Conservation (phyloP, 2,113 vertebrate species). For the Gopherus flavomarginatus region DNA sequence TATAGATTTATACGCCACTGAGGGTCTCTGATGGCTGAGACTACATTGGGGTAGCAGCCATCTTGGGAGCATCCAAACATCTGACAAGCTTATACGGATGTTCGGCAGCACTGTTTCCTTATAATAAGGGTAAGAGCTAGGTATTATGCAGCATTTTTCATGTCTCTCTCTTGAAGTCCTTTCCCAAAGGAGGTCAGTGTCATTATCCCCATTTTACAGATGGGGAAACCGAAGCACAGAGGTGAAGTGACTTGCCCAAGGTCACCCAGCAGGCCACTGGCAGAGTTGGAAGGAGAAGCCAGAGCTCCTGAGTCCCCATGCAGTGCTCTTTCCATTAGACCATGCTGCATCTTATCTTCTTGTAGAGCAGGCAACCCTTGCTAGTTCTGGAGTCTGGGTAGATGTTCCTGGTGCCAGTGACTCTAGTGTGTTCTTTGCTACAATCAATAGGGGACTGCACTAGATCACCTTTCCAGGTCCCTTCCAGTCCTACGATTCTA, state of each 20-base stretch:
- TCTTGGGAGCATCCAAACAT: no score
- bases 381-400: not conserved
- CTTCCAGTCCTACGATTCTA: not conserved
- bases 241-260: not conserved
- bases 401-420: rapidly evolving
- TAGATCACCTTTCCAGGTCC: not conserved
- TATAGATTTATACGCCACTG: not conserved
- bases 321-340: not conserved
- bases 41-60: no score
- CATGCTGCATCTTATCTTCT: not conserved
- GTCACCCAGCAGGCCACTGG: not conserved
- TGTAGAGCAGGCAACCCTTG: not conserved
- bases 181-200: not conserved
- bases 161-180: not conserved
- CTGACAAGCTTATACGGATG: not conserved
- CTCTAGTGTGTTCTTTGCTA: rapidly evolving
- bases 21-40: not conserved
- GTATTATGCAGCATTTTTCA: not conserved
- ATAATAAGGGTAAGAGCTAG: not conserved
- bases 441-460: not conserved
- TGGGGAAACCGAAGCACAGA: not conserved
- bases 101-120: not conserved
- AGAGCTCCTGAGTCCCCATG: not conserved
- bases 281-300: not conserved
- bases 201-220: not conserved